Conservation (phyloP, 2,797 vertebrate species). For the Pipistrellus pipistrellus region DNA sequence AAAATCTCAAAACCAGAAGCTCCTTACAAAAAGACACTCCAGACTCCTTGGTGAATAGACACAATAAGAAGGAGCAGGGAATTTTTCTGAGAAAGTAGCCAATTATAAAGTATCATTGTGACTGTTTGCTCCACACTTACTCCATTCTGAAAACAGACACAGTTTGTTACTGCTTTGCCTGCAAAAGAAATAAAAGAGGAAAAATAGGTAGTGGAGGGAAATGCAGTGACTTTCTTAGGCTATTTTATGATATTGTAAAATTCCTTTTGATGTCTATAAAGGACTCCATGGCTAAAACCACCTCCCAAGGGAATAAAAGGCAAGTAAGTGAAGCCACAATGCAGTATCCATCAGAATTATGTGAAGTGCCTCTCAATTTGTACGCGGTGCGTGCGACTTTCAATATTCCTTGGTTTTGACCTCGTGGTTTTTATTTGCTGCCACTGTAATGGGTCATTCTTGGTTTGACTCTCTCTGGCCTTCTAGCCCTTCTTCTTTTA, state of each 20-base stretch:
- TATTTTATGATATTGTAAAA: neutral
- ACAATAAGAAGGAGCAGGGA: neutral
- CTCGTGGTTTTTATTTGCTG: neutral
- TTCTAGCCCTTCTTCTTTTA: neutral
- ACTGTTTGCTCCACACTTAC: slow-evolving; percentile 20
- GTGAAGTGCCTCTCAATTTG: neutral
- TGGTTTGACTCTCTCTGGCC: neutral
- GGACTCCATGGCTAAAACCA: neutral
- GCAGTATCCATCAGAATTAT: neutral
- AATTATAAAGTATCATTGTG: neutral
- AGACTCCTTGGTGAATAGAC: slow-evolving; percentile 14
- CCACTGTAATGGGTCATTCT: neutral
- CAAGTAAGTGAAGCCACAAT: neutral
- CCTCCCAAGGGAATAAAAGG: neutral
- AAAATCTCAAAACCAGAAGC: slow-evolving; percentile 63
- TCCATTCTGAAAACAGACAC: neutral
- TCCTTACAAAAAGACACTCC: slow-evolving; percentile 11
- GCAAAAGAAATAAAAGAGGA: neutral
- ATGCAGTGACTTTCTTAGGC: neutral
- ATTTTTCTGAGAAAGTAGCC: slow-evolving; percentile 21
- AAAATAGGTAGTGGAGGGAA: slow-evolving; percentile 22
- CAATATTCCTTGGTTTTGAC: neutral
- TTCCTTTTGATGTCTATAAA: neutral
- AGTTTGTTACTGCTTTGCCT: slow-evolving; percentile 27
- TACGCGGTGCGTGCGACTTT: neutral